Evolutionary conservation across 2,888 invertebrate genomes (phyloP).

Genomic region (Argyresthia albistria): DNA sequence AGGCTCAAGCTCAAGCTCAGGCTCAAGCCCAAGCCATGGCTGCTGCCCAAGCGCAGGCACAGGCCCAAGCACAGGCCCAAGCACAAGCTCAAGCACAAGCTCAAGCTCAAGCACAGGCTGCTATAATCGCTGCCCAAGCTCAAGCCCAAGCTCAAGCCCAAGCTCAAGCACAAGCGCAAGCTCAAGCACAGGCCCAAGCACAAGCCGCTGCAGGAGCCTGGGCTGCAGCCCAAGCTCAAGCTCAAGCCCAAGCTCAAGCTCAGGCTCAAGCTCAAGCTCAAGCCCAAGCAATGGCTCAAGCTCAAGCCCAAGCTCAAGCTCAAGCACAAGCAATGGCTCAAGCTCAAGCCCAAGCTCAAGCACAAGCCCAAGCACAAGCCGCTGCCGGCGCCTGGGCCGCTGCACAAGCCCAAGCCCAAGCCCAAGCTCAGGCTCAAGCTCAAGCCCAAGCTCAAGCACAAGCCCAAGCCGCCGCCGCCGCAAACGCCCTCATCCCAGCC

Average conservation of each 20-base stretch:
- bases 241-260: not conserved
- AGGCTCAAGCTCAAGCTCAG: not conserved
- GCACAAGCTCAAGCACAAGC: not conserved
- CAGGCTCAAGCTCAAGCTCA: not conserved
- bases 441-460: not conserved
- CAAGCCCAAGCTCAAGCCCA: not conserved
- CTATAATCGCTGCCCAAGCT: not conserved
- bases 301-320: constrained; percentile 5
- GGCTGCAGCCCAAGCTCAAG: not conserved
- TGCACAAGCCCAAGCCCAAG: not conserved
- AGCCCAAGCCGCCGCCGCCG: not conserved
- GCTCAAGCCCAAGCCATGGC: not conserved
- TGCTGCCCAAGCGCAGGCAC: constrained; percentile 1
- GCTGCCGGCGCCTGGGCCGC: not conserved
- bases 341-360: constrained; percentile 5
- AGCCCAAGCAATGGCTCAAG: not conserved
- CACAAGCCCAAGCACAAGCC: constrained; percentile 1
- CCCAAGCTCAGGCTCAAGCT: not conserved
- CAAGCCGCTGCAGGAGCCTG: not conserved
- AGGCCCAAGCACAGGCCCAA: constrained; percentile 4
- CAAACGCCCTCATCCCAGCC: not conserved
- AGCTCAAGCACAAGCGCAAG: constrained; percentile 1
- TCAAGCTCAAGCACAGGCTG: not conserved
- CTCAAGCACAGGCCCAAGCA: not conserved
- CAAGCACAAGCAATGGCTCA: constrained; percentile 6